Conservation (phyloP, 2,888 invertebrate species). For the Acrobasis repandana region DNA sequence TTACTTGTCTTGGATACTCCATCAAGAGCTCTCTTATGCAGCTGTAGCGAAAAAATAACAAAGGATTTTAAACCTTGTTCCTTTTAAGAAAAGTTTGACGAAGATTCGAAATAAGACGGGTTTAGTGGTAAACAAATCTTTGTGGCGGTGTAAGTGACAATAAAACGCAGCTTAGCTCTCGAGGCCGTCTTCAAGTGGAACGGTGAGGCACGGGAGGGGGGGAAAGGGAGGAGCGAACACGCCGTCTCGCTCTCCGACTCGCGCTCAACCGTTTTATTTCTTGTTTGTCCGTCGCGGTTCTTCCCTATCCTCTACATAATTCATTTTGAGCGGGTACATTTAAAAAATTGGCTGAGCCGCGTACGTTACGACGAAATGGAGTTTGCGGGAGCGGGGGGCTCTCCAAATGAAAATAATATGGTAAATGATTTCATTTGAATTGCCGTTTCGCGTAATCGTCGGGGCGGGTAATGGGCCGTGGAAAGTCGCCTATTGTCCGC, state of each 20-base stretch:
- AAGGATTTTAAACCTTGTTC: slow-evolving; percentile 42
- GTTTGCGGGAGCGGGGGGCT: slow-evolving; percentile 55
- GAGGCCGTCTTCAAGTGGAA: slow-evolving; percentile 78
- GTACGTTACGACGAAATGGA: slow-evolving; percentile 70
- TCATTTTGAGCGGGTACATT: slow-evolving; percentile 79
- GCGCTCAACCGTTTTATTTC: slow-evolving; percentile 73
- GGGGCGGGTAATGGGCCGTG: slow-evolving; percentile 69
- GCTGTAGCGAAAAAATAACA: slow-evolving; percentile 15
- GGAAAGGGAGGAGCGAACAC: slow-evolving; percentile 51
- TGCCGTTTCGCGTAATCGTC: slow-evolving; percentile 63
- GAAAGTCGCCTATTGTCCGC: slow-evolving; percentile 66
- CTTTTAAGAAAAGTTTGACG: slow-evolving; percentile 35
- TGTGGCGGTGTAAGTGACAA: slow-evolving; percentile 79
- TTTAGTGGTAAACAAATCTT: slow-evolving; percentile 65
- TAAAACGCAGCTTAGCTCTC: slow-evolving; percentile 79
- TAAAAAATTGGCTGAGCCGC: slow-evolving; percentile 77
- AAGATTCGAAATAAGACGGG: slow-evolving; percentile 44
- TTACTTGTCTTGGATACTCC: slow-evolving; percentile 63
- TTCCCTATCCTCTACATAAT: slow-evolving; percentile 77
- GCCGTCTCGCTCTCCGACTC: slow-evolving; percentile 61
- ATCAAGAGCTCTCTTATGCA: slow-evolving; percentile 41
- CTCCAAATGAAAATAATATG: slow-evolving; percentile 76
- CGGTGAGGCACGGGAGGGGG: slow-evolving; percentile 41
- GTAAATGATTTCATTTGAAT: slow-evolving; percentile 80
- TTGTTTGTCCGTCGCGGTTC: slow-evolving; percentile 70